Conservation (phyloP, 2,797 vertebrate genomes). For the Gobionotothen gibberifrons region DNA sequence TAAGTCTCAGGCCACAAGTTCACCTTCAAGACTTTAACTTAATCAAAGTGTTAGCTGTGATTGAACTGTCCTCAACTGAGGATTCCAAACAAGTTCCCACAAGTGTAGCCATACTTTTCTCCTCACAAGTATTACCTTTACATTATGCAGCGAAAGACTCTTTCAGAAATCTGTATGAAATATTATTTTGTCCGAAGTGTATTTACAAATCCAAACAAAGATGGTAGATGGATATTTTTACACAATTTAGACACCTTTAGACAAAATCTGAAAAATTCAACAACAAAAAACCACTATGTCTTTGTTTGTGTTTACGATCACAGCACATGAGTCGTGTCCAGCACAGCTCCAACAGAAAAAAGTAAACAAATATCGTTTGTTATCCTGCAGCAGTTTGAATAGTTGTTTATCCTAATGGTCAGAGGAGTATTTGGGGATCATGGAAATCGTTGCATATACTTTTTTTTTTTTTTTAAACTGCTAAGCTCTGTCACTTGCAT, state of each 20-base stretch:
- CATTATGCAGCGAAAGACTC: neutral
- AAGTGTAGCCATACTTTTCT: neutral
- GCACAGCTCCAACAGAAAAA: neutral
- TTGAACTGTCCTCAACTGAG: slow-evolving; percentile 14
- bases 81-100: slow-evolving; percentile 36
- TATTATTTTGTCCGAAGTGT: no score
- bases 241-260: neutral
- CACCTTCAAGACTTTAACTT: slow-evolving; percentile 26
- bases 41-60: slow-evolving; percentile 43
- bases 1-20: neutral
- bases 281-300: neutral
- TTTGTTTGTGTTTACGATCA: no score
- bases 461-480: neutral
- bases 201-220: neutral
- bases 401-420: slow-evolving; percentile 2
- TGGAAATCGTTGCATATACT: neutral
- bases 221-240: neutral
- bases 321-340: no score
- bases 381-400: neutral
- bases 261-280: neutral
- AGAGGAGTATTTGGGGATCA: neutral
- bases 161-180: neutral
- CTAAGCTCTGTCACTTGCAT: neutral
- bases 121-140: neutral
- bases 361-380: no score